phyloP scores from a whole-genome alignment of 2,888 invertebrate genomes.

The Merodon equestris region DNA sequence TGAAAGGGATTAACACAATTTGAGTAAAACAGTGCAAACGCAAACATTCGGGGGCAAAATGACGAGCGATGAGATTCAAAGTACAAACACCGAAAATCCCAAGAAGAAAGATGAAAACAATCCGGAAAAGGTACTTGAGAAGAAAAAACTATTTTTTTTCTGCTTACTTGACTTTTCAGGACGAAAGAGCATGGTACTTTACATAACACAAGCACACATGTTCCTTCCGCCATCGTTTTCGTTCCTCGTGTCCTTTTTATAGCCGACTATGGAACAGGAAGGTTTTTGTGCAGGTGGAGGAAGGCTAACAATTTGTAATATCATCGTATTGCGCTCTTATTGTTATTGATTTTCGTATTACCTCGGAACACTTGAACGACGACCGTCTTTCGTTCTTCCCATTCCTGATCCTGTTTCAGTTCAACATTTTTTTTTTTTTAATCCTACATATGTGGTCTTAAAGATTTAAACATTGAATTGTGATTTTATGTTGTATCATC shows the following conservation, averaged over 20 bases:
- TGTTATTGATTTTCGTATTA: slow-evolving; percentile 57
- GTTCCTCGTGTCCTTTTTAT: too few species aligned
- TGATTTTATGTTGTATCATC: slow-evolving; percentile 45
- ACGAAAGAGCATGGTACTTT: slow-evolving; percentile 22
- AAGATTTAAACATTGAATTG: slow-evolving; percentile 30
- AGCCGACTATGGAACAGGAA: not conserved
- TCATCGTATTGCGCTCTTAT: slow-evolving; percentile 34
- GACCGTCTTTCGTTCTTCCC: slow-evolving; percentile 19
- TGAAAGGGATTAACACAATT: slow-evolving; percentile 21
- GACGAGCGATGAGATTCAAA: slow-evolving; percentile 64
- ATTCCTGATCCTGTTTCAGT: too few species aligned
- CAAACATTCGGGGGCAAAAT: slow-evolving; percentile 42
- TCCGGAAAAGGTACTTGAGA: slow-evolving; percentile 60
- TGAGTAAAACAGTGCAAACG: not conserved
- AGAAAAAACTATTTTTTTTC: too few species aligned
- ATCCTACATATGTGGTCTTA: too few species aligned
- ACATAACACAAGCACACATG: slow-evolving; percentile 38
- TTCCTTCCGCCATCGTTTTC: too few species aligned
- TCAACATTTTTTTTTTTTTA: too few species aligned
- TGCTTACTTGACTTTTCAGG: slow-evolving; percentile 10
- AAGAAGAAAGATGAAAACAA: slow-evolving; percentile 54
- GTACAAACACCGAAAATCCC: slow-evolving; percentile 57
- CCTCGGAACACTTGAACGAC: not conserved
- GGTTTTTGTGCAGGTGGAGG: not conserved
- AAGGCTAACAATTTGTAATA: slow-evolving; percentile 5